phyloP scores from a whole-genome alignment of 2,113 vertebrate species.

The Hypomesus transpacificus region DNA sequence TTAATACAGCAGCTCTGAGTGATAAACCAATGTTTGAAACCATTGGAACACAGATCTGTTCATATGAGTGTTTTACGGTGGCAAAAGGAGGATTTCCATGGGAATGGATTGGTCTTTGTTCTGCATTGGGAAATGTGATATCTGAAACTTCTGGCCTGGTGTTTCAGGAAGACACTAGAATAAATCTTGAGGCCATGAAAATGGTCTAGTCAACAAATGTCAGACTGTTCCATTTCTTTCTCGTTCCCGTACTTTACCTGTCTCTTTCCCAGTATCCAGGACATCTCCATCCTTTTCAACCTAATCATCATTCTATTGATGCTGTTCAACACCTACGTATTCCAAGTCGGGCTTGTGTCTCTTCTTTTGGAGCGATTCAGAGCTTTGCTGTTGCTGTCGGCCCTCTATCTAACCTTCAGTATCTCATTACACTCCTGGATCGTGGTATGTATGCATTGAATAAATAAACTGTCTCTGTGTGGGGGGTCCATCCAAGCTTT shows the following conservation, averaged over 20 bases:
- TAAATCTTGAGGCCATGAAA: too few relatives aligned
- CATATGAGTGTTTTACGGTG: too few relatives aligned
- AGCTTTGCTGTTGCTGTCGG: conserved; percentile 79
- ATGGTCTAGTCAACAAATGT: too few relatives aligned
- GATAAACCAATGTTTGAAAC: too few relatives aligned
- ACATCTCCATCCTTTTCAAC: conserved; percentile 86
- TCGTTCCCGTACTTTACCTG: background rate
- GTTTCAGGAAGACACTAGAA: too few relatives aligned
- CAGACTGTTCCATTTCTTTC: background rate
- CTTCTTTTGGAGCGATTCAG: conserved; percentile 88
- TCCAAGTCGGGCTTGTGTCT: conserved; percentile 88
- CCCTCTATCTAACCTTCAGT: conserved; percentile 81
- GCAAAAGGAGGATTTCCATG: too few relatives aligned
- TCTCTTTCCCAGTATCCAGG: conserved; percentile 80
- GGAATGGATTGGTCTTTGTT: too few relatives aligned
- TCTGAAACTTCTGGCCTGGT: too few relatives aligned
- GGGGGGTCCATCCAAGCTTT: background rate
- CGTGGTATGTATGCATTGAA: conserved; percentile 69
- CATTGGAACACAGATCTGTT: too few relatives aligned
- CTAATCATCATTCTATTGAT: conserved; percentile 92
- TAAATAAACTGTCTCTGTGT: background rate
- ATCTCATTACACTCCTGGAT: conserved; percentile 88
- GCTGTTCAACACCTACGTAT: conserved; percentile 96
- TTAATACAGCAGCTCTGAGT: too few relatives aligned
- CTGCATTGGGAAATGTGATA: too few relatives aligned